These are phyloP conservation scores for Octopus sinensis DNA, from an alignment of 1,140 invertebrate species.

Conservation along the genomic window DNA sequence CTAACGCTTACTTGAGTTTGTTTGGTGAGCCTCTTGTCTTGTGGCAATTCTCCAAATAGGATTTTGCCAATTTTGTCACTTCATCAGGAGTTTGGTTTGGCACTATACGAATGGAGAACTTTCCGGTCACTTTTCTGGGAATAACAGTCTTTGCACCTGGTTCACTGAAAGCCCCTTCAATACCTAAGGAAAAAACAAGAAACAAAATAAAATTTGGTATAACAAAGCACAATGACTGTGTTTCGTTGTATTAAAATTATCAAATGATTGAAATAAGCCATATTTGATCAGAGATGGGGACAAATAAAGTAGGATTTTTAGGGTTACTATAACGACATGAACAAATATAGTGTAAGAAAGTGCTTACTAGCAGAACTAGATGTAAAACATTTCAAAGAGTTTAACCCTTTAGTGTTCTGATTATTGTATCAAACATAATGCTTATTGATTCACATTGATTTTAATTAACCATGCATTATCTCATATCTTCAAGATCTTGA, in stretches of 20 bases:
- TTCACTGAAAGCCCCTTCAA: constrained; percentile 89
- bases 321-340: neutral
- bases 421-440: too few species aligned
- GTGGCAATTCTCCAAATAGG: constrained; percentile 70
- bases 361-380: neutral
- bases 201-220: neutral
- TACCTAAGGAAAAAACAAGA: constrained; percentile 56
- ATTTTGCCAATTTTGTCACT: constrained; percentile 59
- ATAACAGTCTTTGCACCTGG: constrained; percentile 93
- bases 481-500: too few species aligned
- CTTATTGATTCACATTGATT: too few species aligned
- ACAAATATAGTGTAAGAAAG: neutral
- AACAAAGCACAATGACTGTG: neutral
- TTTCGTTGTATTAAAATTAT: neutral
- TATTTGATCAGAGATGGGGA: neutral
- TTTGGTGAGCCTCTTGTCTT: constrained; percentile 77
- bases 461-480: too few species aligned
- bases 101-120: constrained; percentile 93
- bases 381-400: neutral
- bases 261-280: neutral
- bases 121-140: constrained; percentile 86
- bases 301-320: neutral
- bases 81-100: constrained; percentile 84
- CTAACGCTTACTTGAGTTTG: constrained; percentile 69
- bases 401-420: too few species aligned